These are phyloP conservation scores for Papilio polytes DNA, from an alignment of 1,140 invertebrate species.

Conservation along the genomic window DNA sequence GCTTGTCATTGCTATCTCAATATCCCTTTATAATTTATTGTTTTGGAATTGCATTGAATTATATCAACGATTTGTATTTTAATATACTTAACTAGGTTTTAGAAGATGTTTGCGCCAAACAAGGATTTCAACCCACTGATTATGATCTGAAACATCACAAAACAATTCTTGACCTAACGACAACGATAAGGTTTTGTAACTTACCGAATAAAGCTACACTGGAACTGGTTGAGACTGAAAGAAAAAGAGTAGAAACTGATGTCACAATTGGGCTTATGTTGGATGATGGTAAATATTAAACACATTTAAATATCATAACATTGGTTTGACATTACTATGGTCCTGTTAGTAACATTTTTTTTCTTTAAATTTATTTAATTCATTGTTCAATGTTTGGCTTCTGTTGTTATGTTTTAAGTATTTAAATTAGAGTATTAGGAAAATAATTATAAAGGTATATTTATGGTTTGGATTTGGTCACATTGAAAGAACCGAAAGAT, in stretches of 20 bases:
- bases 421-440: too few species aligned
- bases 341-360: neutral
- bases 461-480: too few species aligned
- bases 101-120: constrained; percentile 91
- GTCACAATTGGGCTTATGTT: constrained; percentile 90
- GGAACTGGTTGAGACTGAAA: constrained; percentile 89
- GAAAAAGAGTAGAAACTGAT: constrained; percentile 84
- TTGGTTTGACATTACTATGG: neutral
- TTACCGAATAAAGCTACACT: constrained; percentile 92
- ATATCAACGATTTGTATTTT: neutral
- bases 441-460: too few species aligned
- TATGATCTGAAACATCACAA: constrained; percentile 92
- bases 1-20: constrained; percentile 27
- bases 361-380: neutral
- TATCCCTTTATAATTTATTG: neutral
- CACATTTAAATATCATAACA: neutral
- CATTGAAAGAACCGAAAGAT: too few species aligned
- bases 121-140: constrained; percentile 87
- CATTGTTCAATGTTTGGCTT: too few species aligned
- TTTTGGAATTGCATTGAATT: neutral
- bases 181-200: constrained; percentile 90
- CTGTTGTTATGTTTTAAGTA: too few species aligned
- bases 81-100: constrained; percentile 84
- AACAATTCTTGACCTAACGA: constrained; percentile 88
- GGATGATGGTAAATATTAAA: constrained; percentile 86